These are phyloP conservation scores for Drosophila stalkeri DNA, from an alignment of 2,888 invertebrate genomes.

Conservation along the genomic window DNA sequence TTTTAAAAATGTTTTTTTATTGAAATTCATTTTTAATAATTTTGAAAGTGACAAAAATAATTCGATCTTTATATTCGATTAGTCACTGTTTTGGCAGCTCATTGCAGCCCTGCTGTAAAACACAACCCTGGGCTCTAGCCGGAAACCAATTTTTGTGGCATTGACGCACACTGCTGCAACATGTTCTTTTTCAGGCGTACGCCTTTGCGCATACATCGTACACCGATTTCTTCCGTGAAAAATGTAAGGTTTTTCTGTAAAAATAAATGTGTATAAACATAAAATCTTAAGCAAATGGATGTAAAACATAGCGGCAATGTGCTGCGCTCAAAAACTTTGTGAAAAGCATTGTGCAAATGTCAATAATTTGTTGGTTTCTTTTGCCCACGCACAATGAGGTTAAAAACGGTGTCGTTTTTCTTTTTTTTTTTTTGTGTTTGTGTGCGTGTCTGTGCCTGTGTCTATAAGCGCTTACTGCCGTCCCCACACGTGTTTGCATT, in stretches of 20 bases:
- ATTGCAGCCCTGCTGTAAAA: conserved; percentile 51
- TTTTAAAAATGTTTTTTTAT: neutral
- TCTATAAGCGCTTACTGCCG: conserved; percentile 26
- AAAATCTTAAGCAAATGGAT: conserved; percentile 29
- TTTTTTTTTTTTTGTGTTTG: conserved; percentile 46
- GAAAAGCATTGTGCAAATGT: conserved; percentile 32
- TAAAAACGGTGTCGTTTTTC: conserved; percentile 56
- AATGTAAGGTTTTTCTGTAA: conserved; percentile 81
- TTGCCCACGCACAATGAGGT: conserved; percentile 61
- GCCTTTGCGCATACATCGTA: conserved; percentile 84
- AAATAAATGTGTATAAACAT: conserved; percentile 50
- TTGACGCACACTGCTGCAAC: conserved; percentile 75
- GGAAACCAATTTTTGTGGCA: conserved; percentile 57
- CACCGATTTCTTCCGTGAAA: conserved; percentile 79
- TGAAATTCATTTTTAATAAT: neutral
- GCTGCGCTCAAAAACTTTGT: conserved; percentile 31
- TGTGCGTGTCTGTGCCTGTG: conserved; percentile 45
- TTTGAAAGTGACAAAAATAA: neutral
- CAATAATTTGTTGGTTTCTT: conserved; percentile 17
- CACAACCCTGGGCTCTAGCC: conserved; percentile 51
- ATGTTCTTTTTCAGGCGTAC: conserved; percentile 85
- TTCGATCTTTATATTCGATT: conserved; percentile 29
- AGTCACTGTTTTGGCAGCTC: neutral
- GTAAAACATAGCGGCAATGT: conserved; percentile 14
- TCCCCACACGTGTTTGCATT: conserved; percentile 63